These are phyloP conservation scores for Muscicapa adusta DNA, from an alignment of 2,113 vertebrate species.

Conservation along the genomic window DNA sequence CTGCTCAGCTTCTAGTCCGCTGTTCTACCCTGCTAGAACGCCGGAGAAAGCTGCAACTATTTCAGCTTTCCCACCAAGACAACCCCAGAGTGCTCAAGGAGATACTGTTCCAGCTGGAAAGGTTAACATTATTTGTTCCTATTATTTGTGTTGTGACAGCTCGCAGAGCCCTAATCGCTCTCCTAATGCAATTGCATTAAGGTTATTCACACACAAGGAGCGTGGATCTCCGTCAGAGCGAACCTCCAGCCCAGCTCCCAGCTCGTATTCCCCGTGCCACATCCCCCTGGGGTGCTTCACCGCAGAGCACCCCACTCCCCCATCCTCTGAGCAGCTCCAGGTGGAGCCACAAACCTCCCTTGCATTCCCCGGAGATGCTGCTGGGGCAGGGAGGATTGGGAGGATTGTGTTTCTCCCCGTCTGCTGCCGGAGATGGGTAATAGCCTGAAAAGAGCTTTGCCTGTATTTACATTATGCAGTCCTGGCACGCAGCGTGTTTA, in stretches of 20 bases:
- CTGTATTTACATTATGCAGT: neutral
- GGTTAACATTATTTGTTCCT: constrained; percentile 59
- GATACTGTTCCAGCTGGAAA: constrained; percentile 41
- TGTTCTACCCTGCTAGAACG: neutral
- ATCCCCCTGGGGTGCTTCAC: neutral
- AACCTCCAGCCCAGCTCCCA: neutral
- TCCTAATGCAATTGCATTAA: constrained; percentile 50
- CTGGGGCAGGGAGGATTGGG: neutral
- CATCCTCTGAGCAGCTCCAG: neutral
- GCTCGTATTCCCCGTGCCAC: neutral
- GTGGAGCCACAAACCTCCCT: neutral
- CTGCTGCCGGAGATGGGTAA: neutral
- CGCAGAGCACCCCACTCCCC: neutral
- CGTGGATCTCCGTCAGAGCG: neutral
- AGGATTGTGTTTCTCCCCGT: neutral
- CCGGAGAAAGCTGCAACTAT: neutral
- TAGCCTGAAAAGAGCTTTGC: neutral
- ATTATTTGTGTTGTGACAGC: constrained; percentile 63
- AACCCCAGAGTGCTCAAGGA: neutral
- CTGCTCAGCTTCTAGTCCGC: neutral
- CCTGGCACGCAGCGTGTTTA: neutral
- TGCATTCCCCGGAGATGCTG: neutral
- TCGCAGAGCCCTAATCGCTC: constrained; percentile 47
- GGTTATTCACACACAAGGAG: constrained; percentile 22
- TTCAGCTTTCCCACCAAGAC: constrained; percentile 33